Conservation (phyloP, 92 coral and sea anemone species). For the Porites cylindrica region DNA sequence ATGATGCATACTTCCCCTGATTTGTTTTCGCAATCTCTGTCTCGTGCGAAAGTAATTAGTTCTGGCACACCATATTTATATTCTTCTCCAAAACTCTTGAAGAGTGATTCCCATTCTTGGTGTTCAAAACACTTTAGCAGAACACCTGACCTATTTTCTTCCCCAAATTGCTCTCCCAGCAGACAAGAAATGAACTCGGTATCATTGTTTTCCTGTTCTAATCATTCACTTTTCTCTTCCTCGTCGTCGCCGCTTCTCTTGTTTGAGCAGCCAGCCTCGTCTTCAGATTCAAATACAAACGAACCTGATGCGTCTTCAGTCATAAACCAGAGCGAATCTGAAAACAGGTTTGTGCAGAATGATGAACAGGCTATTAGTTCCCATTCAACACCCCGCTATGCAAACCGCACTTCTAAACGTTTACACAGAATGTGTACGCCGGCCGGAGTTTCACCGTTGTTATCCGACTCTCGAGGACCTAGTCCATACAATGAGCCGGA, state of each 20-base stretch:
- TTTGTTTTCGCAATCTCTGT: constrained; percentile 21
- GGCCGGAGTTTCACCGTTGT: constrained; percentile 8
- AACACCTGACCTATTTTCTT: constrained; percentile 1
- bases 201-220: constrained; percentile 13
- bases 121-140: neutral
- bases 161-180: neutral
- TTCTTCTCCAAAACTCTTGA: neutral
- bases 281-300: neutral
- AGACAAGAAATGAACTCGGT: constrained; percentile 2
- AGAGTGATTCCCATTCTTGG: neutral
- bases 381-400: neutral
- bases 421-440: neutral
- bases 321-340: neutral
- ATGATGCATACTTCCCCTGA: constrained; percentile 2
- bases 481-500: neutral
- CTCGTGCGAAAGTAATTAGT: neutral
- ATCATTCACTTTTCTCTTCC: neutral
- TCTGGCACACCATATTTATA: neutral
- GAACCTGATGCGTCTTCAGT: neutral
- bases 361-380: neutral
- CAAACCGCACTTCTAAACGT: neutral
- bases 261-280: neutral
- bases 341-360: neutral
- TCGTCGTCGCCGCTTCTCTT: neutral
- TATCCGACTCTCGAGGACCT: neutral